Conservation (phyloP, 2,113 vertebrate species). For the Hepsetus odoe region DNA sequence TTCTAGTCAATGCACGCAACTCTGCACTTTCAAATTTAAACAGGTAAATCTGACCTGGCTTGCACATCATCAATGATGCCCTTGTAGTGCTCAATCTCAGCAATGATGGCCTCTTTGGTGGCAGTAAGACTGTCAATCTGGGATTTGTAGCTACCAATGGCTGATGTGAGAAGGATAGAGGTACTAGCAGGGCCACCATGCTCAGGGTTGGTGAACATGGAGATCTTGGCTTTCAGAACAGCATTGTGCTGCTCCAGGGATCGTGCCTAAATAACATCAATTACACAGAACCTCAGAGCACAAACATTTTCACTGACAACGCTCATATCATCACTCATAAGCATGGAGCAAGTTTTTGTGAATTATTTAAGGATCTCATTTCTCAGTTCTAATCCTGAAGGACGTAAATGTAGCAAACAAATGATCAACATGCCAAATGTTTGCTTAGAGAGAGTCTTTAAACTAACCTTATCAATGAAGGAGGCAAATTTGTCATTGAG, state of each 20-base stretch:
- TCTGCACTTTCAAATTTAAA: neutral
- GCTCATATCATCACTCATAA: neutral
- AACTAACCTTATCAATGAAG: constrained; percentile 64
- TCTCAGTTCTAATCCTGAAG: neutral
- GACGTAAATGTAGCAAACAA: neutral
- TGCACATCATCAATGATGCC: constrained; percentile 64
- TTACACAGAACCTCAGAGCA: neutral
- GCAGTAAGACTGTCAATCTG: constrained; percentile 62
- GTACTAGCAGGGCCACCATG: constrained; percentile 61
- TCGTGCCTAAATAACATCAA: constrained; percentile 57
- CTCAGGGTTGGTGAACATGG: constrained; percentile 68
- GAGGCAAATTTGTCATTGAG: constrained; percentile 67
- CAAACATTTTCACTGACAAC: neutral
- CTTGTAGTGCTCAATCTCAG: constrained; percentile 70
- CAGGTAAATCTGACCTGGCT: constrained; percentile 51
- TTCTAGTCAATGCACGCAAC: neutral
- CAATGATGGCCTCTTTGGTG: constrained; percentile 65
- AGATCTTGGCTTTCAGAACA: constrained; percentile 68
- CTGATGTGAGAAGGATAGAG: constrained; percentile 65
- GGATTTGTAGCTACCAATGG: constrained; percentile 66
- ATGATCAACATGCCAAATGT: neutral
- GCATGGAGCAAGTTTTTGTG: neutral
- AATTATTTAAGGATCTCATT: neutral
- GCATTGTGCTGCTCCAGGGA: constrained; percentile 69
- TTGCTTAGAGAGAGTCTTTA: neutral